Evolutionary conservation across 2,888 invertebrate species (phyloP), one percentile per base, ranked within the genome.

Genomic region (Eristalinus sepulchralis): DNA sequence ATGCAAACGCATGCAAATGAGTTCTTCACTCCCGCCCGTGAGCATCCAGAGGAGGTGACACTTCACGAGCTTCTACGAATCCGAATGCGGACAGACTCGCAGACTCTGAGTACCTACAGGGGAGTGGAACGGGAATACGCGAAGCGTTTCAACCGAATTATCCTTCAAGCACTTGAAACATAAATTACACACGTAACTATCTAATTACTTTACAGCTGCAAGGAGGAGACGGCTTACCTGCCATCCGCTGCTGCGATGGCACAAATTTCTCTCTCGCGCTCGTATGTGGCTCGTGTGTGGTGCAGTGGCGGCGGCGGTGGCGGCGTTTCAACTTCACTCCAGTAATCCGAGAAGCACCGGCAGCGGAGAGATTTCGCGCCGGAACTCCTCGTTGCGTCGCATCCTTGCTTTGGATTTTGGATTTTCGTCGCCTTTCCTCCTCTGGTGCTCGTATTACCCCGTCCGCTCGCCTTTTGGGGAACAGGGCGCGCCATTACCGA

Each of bases 121-220:
- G 8, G 47, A 17, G 47, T 6, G 47, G 17, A 17, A 36, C 78
- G 53, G 13, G 72, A 57, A 57, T 31, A 73, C 79, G 24, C 66
- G 76, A 78, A 79, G 66, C 70, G 70, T 75, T 86, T 86, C 86
- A 73, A 78, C 86, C 83, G 78, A 86, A 83, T 86, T 86, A 86
- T 86, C 83, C 83, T 86, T 86, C 78, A 83, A 86, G 85, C 78
- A 83, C 86, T 86, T 75, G 78, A 83, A 83, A 86, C 75, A 83
- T 86, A 86, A 86, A 83, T 86, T 86, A 86, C 86, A 86, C 86
- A 86, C 83, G 78, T 86, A 86, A 86, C 78, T 79, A 86, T 86
- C 86, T 86, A 86, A 86, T 83, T 86, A 79, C 83, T 86, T 78
- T 79, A 79, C 71, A 83, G 78, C 64, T 72, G 76, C 64, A 78